Evolutionary conservation across 2,113 vertebrate species (phyloP).

Genomic region (Megaceryle torquata): DNA sequence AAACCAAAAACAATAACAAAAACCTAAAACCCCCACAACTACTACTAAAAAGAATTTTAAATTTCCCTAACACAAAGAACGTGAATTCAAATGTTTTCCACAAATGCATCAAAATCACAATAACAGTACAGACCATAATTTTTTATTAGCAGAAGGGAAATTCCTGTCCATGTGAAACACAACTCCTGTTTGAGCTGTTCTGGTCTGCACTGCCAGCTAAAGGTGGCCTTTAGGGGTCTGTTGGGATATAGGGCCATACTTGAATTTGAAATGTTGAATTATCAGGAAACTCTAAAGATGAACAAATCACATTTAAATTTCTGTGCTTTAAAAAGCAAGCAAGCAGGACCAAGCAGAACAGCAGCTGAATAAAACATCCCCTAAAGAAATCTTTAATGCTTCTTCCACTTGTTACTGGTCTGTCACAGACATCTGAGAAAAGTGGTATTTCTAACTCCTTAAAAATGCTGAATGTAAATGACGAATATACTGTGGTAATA

Average conservation of each 20-base stretch:
- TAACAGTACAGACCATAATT: not conserved
- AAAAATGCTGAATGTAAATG: not conserved
- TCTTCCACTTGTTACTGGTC: not conserved
- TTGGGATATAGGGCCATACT: not conserved
- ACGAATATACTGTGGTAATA: not conserved
- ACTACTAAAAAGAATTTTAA: no score
- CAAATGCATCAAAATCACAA: not conserved
- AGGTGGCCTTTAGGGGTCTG: no score
- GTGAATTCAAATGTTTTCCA: not conserved
- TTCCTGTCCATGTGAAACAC: not conserved
- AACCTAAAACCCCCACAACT: not conserved
- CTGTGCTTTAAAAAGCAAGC: not conserved
- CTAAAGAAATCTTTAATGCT: not conserved
- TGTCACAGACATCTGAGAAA: not conserved
- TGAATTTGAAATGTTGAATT: not conserved
- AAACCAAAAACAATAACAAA: not conserved
- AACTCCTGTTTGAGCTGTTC: not conserved
- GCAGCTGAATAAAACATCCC: not conserved
- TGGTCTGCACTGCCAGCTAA: not conserved
- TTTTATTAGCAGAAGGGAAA: not conserved
- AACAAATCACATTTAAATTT: not conserved
- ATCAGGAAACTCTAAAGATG: not conserved
- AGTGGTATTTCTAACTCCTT: not conserved
- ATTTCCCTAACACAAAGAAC: not conserved
- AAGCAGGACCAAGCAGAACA: not conserved